phyloP scores from a whole-genome alignment of 2,113 vertebrate genomes.

The Phoxinus phoxinus region DNA sequence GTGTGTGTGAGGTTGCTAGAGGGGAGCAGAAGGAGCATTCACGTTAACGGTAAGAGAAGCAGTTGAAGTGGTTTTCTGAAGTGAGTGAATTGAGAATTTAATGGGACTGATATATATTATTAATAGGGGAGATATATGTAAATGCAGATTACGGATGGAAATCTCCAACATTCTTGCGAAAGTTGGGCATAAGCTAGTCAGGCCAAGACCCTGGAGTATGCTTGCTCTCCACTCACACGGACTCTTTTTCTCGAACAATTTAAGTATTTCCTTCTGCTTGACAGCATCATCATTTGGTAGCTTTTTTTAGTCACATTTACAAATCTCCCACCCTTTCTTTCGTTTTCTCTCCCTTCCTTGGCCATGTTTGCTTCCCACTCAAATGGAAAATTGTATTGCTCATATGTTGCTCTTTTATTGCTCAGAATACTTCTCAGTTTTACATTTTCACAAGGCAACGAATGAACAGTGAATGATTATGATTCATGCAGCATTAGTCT shows the following conservation, averaged over 20 bases:
- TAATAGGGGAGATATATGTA: constrained; percentile 7
- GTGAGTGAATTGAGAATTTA: constrained; percentile 9
- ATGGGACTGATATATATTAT: constrained; percentile 36
- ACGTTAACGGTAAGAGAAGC: not conserved
- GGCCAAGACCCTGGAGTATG: not conserved
- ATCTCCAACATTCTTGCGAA: not conserved
- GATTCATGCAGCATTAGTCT: not conserved
- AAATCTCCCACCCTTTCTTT: not conserved
- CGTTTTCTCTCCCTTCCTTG: not conserved
- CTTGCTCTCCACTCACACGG: not conserved
- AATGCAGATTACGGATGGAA: not conserved
- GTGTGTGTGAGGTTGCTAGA: constrained; percentile 17
- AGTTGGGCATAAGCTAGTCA: not conserved
- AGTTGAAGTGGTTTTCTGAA: constrained; percentile 16
- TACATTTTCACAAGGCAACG: not conserved
- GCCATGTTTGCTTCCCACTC: not conserved
- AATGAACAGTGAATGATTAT: too few species aligned
- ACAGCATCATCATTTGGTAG: not conserved
- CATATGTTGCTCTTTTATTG: not conserved
- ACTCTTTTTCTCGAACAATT: not conserved
- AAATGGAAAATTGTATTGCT: not conserved
- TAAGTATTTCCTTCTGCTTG: not conserved
- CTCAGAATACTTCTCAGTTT: not conserved
- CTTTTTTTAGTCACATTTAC: constrained; percentile 1
- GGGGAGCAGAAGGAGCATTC: not conserved